Evolutionary conservation across 2,888 invertebrate species (phyloP), one percentile per base, ranked within the genome.

Genomic region (Uropetala carovei): DNA sequence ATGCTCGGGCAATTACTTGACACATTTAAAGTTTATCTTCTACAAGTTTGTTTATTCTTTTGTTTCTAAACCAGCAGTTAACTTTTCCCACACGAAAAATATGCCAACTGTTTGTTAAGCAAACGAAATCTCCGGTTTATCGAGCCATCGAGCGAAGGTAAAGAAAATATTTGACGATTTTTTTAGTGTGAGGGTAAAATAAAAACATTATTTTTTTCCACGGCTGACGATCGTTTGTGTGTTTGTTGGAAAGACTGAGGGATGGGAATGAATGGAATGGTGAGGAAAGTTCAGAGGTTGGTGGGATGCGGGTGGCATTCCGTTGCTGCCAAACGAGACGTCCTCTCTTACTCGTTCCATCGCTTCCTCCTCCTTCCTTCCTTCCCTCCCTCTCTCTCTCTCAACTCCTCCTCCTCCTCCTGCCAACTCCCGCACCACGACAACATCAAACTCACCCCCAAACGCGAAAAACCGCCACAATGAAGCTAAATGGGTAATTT

Each of bases 401-500:
- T 16, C 30, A 3, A n/a, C n/a, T n/a, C n/a, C n/a, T 16, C 10
- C 30, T 30, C 82, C 13, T 13, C 43, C 11, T 5, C 83, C 30
- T 43, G 43, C 3, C 75, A 27, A 27, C 43, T 89, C 43, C 86
- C 27, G 11, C 64, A 58, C 86, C 92, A 16, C 92, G 92, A 86
- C 92, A 92, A 92, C 93, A 92, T 92, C 84, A 89, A 92, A 84
- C 92, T 92, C 92, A 92, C 84, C 92, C 64, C 64, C 92, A 93
- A 93, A 85, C 81, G 92, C 84, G 93, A 92, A 92, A 85, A 93
- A 92, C 89, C 18, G 64, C 89, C 89, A 64, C 89, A 89, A 89
- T 64, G 89, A 89, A 91, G 22, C 82, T 93, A 92, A 93, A 93
- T 92, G 92, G 93, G 92, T 92, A 93, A 93, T 93, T 93, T 93